Evolutionary conservation across 2,888 invertebrate species (phyloP), one percentile per base, ranked within the genome.

Genomic region (Zootermopsis nevadensis): DNA sequence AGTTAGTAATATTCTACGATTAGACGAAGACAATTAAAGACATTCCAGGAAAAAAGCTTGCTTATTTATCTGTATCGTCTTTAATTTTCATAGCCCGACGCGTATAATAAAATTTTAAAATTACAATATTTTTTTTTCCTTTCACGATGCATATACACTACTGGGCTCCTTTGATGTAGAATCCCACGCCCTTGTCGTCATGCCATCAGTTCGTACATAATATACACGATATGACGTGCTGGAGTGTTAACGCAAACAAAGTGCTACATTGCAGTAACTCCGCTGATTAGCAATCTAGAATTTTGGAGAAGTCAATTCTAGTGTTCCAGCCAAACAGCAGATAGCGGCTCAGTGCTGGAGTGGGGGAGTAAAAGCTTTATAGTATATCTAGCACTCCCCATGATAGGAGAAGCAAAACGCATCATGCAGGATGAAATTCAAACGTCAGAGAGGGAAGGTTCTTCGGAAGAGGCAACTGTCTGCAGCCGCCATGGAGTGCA

Each of bases 231-330:
- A 74, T 74, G 67, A 74, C 55, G 81, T 81, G 55, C 74, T 82
- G 82, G 42, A 82, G 82, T 82, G 82, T 82, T 82, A 82, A 82
- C 77, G 69, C 82, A 82, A 82, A 82, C 82, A 82, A 82, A 82
- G 82, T 77, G 77, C 42, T 53, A 42, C 77, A 69, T 12, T 22
- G 69, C 69, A 33, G 69, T 81, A 67, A 55, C 77, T 77, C 81
- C 31, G 77, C 77, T 82, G 82, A 82, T 82, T 82, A 79, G 77
- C 69, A 79, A 81, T 81, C 81, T 74, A 55, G 53, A 74, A 38
- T 74, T 74, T 74, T 74, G 79, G 79, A 79, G 79, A 79, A 79
- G 79, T 79, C 79, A 79, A 79, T 79, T 74, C 74, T 38, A 38
- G n/a, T 38, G 35, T 35, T 69, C 33, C 69, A 69, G 69, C 66